Percentiles rank a stretch among this genome's conserved stretches.
Evolutionary conservation across 2,888 invertebrate genomes (phyloP).

Genomic region (Microchrysa polita): DNA sequence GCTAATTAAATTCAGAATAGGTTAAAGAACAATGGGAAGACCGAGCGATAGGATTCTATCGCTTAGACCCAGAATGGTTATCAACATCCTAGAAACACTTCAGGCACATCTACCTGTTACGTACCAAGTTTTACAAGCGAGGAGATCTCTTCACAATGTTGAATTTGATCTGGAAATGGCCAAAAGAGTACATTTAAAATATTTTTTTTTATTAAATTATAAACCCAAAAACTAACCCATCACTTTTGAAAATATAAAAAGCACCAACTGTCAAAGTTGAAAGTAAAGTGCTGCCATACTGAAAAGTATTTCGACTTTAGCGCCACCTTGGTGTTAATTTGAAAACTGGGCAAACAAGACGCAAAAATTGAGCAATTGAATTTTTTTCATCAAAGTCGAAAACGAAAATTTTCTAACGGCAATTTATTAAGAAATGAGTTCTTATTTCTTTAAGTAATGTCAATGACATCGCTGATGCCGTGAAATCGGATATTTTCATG

Average conservation of each 20-base stretch:
- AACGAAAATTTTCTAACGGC: no score
- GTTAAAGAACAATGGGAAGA: no score
- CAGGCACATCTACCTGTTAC: background rate
- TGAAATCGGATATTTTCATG: no score
- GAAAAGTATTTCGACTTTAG: background rate
- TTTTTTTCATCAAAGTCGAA: no score
- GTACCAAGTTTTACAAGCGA: conserved; percentile 1
- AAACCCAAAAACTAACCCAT: conserved; percentile 3
- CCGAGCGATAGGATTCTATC: background rate
- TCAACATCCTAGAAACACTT: background rate
- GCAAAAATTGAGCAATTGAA: no score
- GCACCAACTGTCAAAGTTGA: background rate
- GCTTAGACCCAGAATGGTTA: background rate
- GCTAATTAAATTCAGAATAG: no score
- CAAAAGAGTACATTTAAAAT: background rate
- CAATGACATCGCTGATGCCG: no score
- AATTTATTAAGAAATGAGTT: no score
- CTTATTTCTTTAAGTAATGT: no score
- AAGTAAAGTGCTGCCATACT: background rate
- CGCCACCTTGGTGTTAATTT: background rate
- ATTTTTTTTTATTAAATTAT: background rate
- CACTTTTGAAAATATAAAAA: conserved; percentile 20
- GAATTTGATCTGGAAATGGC: conserved; percentile 23
- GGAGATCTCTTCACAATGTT: background rate
- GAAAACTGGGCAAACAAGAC: no score